Evolutionary conservation across 1,140 invertebrate genomes (phyloP), one percentile per base, ranked within the genome.

Genomic region (Prorops nasuta): DNA sequence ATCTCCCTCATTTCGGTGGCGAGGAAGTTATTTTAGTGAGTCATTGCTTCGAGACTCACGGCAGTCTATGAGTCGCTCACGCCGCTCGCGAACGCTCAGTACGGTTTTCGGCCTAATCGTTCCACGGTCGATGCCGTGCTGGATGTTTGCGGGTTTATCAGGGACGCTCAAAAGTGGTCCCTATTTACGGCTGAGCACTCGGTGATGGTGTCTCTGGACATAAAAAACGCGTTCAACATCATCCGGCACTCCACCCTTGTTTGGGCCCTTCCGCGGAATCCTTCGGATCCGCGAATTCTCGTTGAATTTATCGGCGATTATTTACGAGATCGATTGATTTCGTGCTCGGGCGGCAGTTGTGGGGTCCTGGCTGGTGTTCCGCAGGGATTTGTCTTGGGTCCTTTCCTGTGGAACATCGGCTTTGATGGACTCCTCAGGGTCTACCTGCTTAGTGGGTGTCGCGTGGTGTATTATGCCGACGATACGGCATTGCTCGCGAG

Each of bases 301-400:
- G 24, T 28, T 10, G 4, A 10, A 4, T 6, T 28, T 28, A 28
- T 28, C 10, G 24, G 4, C 4, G 24, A 28, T 10, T 28, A 28
- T 10, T 10, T 28, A 4, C 10, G 4, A 28, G 4, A 28, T 4
- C 10, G 24, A 4, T 6, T 28, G 4, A 28, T 28, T 10, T 28
- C 4, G 4, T 28, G n/a, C n/a, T n/a, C n/a, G n/a, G n/a, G 10
- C 24, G 24, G 24, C 24, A 10, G 24, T 10, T 28, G 24, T 10
- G 24, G 24, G 4, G n/a, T 47, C 2, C 15, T 12, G 3, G 44
- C 35, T 6, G 44, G 36, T 14, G 44, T 39, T 1, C 19, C 36
- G 3, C 36, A 47, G 34, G 42, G 44, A 17, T 47, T 36, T 2
- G 22, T 38, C 4, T 18, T 47, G 8, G 42, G 49, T 3, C 44